phyloP scores from a whole-genome alignment of 23 tunicate species.

The Halocynthia aurantium region DNA sequence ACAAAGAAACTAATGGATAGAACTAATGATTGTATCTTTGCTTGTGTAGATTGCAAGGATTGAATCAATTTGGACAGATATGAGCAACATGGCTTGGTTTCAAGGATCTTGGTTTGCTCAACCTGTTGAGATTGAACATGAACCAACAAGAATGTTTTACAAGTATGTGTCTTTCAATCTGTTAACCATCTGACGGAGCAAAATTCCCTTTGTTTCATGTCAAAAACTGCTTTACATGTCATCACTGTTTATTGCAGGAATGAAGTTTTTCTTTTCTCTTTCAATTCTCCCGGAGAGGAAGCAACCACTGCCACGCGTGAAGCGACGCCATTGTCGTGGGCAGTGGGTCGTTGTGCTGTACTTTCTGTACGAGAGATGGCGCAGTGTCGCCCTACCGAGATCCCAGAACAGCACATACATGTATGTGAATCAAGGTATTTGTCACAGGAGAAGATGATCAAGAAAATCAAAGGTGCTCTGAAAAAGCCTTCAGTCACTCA shows the following conservation, averaged over 20 bases:
- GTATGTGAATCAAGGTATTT: conserved; percentile 66
- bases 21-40: neutral
- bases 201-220: too few species aligned
- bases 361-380: conserved; percentile 32
- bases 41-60: conserved; percentile 56
- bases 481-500: conserved; percentile 15
- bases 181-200: neutral
- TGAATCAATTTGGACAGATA: conserved; percentile 79
- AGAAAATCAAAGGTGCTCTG: conserved; percentile 52
- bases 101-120: conserved; percentile 81
- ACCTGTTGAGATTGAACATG: conserved; percentile 56
- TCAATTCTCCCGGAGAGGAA: conserved; percentile 12
- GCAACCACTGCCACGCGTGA: neutral
- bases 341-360: conserved; percentile 61
- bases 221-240: too few species aligned
- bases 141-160: conserved; percentile 87
- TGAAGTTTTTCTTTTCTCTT: conserved; percentile 26
- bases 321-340: conserved; percentile 36
- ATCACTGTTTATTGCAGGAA: conserved; percentile 4
- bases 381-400: conserved; percentile 77
- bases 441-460: conserved; percentile 40
- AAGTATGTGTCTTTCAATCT: conserved; percentile 34
- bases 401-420: conserved; percentile 53
- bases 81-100: conserved; percentile 42
- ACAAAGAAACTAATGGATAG: neutral